Evolutionary conservation across 2,888 invertebrate species (phyloP).

Genomic region (Trichogramma dendrolimi): DNA sequence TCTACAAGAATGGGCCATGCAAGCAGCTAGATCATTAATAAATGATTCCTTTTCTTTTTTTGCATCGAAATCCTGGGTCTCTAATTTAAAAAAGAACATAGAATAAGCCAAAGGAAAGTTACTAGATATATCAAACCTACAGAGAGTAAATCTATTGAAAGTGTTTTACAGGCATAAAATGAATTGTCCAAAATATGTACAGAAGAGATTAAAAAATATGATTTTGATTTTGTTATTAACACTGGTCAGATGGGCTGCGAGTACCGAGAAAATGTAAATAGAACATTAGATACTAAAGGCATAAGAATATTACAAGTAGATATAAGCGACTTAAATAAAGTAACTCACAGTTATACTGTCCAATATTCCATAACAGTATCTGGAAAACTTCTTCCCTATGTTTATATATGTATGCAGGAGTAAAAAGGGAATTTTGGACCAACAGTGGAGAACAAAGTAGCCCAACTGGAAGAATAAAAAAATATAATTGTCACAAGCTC

Average conservation of each 20-base stretch:
- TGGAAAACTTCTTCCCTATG: constrained; percentile 19
- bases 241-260: constrained; percentile 20
- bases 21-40: constrained; percentile 26
- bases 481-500: constrained; percentile 10
- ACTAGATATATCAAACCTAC: constrained; percentile 5
- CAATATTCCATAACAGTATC: constrained; percentile 10
- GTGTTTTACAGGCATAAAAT: constrained; percentile 8
- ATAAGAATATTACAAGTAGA: constrained; percentile 8
- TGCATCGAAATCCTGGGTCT: constrained; percentile 27
- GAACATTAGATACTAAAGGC: constrained; percentile 11
- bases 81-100: constrained; percentile 2
- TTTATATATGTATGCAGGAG: constrained; percentile 20
- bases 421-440: constrained; percentile 15
- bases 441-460: constrained; percentile 8
- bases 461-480: constrained; percentile 12
- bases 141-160: background rate
- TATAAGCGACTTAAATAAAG: constrained; percentile 9
- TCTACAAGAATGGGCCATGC: constrained; percentile 32
- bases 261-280: constrained; percentile 9
- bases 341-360: background rate
- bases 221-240: constrained; percentile 13
- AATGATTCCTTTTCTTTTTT: constrained; percentile 22
- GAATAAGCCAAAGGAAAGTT: constrained; percentile 7
- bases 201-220: constrained; percentile 22
- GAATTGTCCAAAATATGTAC: constrained; percentile 13